A percentile compares a stretch with the other conserved stretches of the same genome.
Conservation (phyloP, 2,888 invertebrate genomes). For the Amitus sp. region DNA sequence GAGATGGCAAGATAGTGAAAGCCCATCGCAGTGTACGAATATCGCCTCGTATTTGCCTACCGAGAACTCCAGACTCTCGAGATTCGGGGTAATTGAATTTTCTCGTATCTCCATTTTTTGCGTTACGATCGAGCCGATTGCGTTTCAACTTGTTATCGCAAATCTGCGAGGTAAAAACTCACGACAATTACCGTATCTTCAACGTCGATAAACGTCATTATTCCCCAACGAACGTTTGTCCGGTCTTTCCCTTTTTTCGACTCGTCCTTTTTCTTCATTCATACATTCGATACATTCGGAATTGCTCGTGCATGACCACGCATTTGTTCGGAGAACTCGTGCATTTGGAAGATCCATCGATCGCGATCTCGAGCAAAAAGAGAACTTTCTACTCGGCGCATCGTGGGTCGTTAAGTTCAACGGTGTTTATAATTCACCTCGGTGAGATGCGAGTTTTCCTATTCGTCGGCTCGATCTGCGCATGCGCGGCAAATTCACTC, state of each 20-base stretch:
- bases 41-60: background rate
- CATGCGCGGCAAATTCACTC: conserved; percentile 4
- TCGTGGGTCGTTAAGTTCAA: conserved; percentile 32
- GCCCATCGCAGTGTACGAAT: background rate
- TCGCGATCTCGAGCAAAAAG: conserved; percentile 21
- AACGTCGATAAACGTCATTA: too few relatives aligned
- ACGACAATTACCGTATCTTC: too few relatives aligned
- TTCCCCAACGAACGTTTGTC: too few relatives aligned
- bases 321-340: background rate
- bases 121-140: too few relatives aligned
- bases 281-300: too few relatives aligned
- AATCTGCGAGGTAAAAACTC: too few relatives aligned
- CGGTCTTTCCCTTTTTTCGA: too few relatives aligned
- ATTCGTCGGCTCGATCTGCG: conserved; percentile 16
- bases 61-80: background rate
- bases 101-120: too few relatives aligned
- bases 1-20: conserved; percentile 1
- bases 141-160: too few relatives aligned
- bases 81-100: conserved; percentile 2
- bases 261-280: too few relatives aligned
- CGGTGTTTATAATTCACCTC: conserved; percentile 32
- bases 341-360: conserved; percentile 16
- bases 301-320: background rate
- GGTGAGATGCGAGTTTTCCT: conserved; percentile 11
- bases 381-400: conserved; percentile 37